Evolutionary conservation across 2,113 vertebrate genomes (phyloP).

Genomic region (Cheilinus undulatus): DNA sequence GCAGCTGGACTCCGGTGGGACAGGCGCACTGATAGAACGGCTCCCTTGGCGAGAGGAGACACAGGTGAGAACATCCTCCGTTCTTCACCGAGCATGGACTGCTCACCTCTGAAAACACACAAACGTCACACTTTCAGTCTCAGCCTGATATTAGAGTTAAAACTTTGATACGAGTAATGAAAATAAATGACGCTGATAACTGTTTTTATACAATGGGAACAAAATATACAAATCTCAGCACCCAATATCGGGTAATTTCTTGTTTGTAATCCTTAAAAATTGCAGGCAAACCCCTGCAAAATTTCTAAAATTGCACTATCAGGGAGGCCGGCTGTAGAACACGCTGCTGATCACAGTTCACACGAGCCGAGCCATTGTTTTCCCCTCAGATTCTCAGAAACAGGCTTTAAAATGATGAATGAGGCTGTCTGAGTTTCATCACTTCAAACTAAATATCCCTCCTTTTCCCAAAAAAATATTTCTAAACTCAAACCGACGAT

Average conservation of each 20-base stretch:
- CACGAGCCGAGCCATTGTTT: not conserved
- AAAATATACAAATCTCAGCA: no score
- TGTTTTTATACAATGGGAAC: no score
- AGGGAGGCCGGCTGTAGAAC: no score
- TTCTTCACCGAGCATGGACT: conserved; percentile 91
- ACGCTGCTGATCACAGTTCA: not conserved
- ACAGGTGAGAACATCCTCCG: conserved; percentile 96
- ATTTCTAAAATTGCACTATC: no score
- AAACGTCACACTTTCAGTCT: no score
- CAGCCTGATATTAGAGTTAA: no score
- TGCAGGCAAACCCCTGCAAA: no score
- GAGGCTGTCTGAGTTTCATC: not conserved
- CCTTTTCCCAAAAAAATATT: not conserved
- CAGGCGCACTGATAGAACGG: conserved; percentile 94
- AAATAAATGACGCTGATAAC: no score
- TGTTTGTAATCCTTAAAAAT: no score
- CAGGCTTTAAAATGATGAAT: not conserved
- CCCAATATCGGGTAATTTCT: no score
- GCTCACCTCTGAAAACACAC: conserved; percentile 70
- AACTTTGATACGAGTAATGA: no score
- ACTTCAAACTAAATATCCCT: not conserved
- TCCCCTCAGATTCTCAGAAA: not conserved
- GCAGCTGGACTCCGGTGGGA: conserved; percentile 94
- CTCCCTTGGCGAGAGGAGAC: conserved; percentile 91
- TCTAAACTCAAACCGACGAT: not conserved